These are phyloP conservation scores for Chanos chanos DNA, from an alignment of 2,797 vertebrate species.

Conservation along the genomic window DNA sequence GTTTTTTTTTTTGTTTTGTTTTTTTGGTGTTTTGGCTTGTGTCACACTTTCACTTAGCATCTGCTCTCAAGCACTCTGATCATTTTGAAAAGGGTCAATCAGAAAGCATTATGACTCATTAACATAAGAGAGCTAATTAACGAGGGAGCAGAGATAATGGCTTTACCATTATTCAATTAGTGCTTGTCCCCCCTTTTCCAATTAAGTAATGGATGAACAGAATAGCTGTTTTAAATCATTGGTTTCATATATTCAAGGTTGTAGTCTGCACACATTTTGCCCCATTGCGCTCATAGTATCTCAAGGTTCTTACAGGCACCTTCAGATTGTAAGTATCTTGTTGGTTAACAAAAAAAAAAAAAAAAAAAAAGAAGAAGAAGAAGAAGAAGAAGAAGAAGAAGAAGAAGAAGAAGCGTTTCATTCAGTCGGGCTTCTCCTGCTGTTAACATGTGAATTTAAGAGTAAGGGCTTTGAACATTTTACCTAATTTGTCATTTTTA, in stretches of 20 bases:
- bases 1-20: no score
- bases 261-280: background rate
- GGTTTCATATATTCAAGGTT: background rate
- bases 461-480: background rate
- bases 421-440: no score
- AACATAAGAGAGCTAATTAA: constrained; percentile 10
- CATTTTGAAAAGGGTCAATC: constrained; percentile 8
- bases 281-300: no score
- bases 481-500: constrained; percentile 15
- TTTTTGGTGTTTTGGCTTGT: no score
- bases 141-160: constrained; percentile 5
- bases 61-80: constrained; percentile 11
- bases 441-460: background rate
- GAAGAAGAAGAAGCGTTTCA: no score
- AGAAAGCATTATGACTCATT: constrained; percentile 29
- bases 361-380: no score
- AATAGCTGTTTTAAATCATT: background rate
- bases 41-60: background rate
- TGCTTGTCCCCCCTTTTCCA: constrained; percentile 12
- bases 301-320: no score
- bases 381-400: no score
- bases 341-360: no score
- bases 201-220: constrained; percentile 7
- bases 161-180: constrained; percentile 14
- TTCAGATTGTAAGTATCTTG: no score